Conservation (phyloP, 2,113 vertebrate genomes). For the Eclectus roratus region DNA sequence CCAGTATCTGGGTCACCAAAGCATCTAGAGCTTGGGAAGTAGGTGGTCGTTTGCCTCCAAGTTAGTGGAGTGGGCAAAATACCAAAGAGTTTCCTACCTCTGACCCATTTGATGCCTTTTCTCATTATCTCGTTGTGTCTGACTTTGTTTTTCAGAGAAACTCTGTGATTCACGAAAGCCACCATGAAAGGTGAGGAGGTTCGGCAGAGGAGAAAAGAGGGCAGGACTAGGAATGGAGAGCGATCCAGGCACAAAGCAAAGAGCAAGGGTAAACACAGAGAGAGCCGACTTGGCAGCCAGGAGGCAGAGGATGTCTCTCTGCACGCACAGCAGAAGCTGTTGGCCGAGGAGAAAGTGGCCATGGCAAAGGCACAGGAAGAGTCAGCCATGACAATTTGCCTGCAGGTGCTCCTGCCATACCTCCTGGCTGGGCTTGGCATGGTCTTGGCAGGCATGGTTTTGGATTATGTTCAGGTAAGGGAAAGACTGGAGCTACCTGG, state of each 20-base stretch:
- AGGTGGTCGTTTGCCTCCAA: not conserved
- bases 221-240: conserved; percentile 74
- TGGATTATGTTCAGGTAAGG: conserved; percentile 88
- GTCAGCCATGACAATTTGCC: conserved; percentile 70
- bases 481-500: not conserved
- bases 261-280: conserved; percentile 67
- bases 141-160: conserved; percentile 25
- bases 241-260: conserved; percentile 69
- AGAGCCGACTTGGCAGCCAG: conserved; percentile 33
- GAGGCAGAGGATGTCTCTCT: conserved; percentile 67
- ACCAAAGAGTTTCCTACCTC: not conserved
- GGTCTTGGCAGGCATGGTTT: conserved; percentile 84
- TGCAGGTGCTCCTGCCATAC: conserved; percentile 84
- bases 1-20: not conserved
- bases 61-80: not conserved
- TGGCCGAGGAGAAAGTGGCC: conserved; percentile 67
- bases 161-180: not conserved
- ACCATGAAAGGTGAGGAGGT: conserved; percentile 84
- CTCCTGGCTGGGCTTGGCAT: conserved; percentile 86
- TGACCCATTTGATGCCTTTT: not conserved
- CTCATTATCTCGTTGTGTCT: not conserved
- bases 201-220: conserved; percentile 82
- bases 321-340: conserved; percentile 45
- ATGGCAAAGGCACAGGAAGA: conserved; percentile 77
- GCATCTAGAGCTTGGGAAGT: not conserved